A percentile compares a stretch with the other conserved stretches of the same genome.
Evolutionary conservation across 2,888 invertebrate species (phyloP).

Genomic region (Hanleya hanleyi): DNA sequence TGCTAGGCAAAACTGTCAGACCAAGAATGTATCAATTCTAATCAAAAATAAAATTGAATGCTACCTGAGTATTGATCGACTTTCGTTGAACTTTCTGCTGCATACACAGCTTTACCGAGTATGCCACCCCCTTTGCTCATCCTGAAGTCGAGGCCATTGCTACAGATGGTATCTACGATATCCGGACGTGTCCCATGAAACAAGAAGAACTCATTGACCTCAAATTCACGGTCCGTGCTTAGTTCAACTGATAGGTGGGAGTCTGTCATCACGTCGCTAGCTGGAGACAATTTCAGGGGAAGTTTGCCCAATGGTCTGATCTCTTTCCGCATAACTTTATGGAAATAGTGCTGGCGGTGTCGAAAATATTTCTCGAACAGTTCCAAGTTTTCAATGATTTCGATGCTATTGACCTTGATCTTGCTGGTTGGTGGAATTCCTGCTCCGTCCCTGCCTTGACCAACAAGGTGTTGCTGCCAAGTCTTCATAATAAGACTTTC

Average conservation of each 20-base stretch:
- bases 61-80: neutral
- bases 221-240: neutral
- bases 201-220: neutral
- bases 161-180: neutral
- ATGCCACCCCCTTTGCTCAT: neutral
- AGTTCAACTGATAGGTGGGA: neutral
- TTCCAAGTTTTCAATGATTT: neutral
- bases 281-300: too few species aligned
- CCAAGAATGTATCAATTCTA: too few species aligned
- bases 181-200: neutral
- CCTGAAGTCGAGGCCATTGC: neutral
- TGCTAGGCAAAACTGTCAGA: too few species aligned
- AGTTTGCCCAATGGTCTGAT: too few species aligned
- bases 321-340: too few species aligned
- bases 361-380: neutral
- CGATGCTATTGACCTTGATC: neutral
- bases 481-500: too few species aligned
- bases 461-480: neutral
- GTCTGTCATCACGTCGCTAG: neutral
- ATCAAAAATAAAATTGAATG: too few species aligned
- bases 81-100: neutral
- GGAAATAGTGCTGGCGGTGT: too few species aligned
- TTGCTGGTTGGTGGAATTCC: neutral
- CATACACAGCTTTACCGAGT: neutral
- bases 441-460: neutral